Evolutionary conservation across 2,113 vertebrate species (phyloP).

Genomic region (Oryzias celebensis): DNA sequence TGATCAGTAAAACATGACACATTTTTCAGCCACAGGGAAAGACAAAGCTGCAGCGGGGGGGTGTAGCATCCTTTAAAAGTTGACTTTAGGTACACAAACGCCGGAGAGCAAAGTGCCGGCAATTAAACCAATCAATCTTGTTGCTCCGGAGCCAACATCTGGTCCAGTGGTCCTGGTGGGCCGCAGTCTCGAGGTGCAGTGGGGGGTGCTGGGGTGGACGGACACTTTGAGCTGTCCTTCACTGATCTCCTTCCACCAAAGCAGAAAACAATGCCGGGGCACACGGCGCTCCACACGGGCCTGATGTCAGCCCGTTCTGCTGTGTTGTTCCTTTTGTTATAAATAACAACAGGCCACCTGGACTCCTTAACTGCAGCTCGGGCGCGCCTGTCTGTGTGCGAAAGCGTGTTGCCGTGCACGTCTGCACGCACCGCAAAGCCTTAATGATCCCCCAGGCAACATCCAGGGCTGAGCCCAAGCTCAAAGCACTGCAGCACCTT

Average conservation of each 20-base stretch:
- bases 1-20: slow-evolving; percentile 38
- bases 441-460: slow-evolving; percentile 95
- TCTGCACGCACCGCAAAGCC: slow-evolving; percentile 62
- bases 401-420: slow-evolving; percentile 29
- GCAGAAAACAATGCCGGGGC: slow-evolving; percentile 27
- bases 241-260: slow-evolving; percentile 73
- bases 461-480: slow-evolving; percentile 52
- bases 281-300: slow-evolving; percentile 80
- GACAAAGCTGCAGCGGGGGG: slow-evolving; percentile 32
- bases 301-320: slow-evolving; percentile 86
- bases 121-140: slow-evolving; percentile 99
- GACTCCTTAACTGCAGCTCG: slow-evolving; percentile 77
- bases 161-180: slow-evolving; percentile 91
- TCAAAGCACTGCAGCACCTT: slow-evolving; percentile 75
- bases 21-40: slow-evolving; percentile 33
- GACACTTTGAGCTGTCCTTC: slow-evolving; percentile 97
- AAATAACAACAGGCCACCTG: slow-evolving; percentile 99
- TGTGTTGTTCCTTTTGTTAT: slow-evolving; percentile 95
- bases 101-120: slow-evolving; percentile 91
- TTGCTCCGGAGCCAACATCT: slow-evolving; percentile 91
- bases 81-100: slow-evolving; percentile 96
- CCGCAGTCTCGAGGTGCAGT: slow-evolving; percentile 61
- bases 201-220: slow-evolving; percentile 68
- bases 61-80: slow-evolving; percentile 87
- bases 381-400: slow-evolving; percentile 32